These are phyloP conservation scores for Tortrix viridana DNA, from an alignment of 2,888 invertebrate genomes.

Conservation along the genomic window DNA sequence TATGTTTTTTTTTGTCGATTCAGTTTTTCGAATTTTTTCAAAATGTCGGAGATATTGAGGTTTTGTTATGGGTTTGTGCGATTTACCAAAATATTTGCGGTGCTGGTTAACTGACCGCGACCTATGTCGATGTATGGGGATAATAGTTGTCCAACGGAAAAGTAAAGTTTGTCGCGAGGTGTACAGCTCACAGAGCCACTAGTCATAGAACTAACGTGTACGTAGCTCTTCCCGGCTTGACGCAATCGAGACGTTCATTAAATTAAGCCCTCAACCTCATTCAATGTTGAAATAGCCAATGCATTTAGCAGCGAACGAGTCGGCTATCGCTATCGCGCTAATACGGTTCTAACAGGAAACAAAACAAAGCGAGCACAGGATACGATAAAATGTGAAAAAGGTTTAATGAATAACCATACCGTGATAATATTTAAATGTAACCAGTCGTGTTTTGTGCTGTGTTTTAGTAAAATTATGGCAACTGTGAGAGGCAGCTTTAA, in stretches of 20 bases:
- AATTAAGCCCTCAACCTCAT: constrained; percentile 29
- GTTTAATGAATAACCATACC: constrained; percentile 57
- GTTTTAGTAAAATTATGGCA: constrained; percentile 55
- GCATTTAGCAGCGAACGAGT: constrained; percentile 52
- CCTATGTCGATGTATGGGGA: too few relatives aligned
- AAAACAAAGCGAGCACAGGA: constrained; percentile 58
- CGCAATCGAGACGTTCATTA: constrained; percentile 39
- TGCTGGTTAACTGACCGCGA: too few relatives aligned
- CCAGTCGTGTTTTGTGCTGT: constrained; percentile 55
- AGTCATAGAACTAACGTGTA: constrained; percentile 1
- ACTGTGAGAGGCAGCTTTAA: constrained; percentile 53
- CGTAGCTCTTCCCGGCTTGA: constrained; percentile 45
- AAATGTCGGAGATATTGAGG: too few relatives aligned
- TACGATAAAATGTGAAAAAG: constrained; percentile 74
- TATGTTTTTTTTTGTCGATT: too few relatives aligned
- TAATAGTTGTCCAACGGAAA: too few relatives aligned
- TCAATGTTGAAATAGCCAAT: constrained; percentile 16
- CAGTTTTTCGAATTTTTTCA: too few relatives aligned
- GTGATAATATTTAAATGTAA: constrained; percentile 53
- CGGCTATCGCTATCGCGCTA: constrained; percentile 53
- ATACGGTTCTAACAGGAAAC: constrained; percentile 70
- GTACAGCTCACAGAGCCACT: too few relatives aligned
- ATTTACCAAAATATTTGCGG: too few relatives aligned
- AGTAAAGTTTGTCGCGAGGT: too few relatives aligned
- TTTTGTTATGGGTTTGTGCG: too few relatives aligned